Evolutionary conservation across 1,140 invertebrate genomes (phyloP).

Genomic region (Pachyrhynchus sulphureomaculatus): DNA sequence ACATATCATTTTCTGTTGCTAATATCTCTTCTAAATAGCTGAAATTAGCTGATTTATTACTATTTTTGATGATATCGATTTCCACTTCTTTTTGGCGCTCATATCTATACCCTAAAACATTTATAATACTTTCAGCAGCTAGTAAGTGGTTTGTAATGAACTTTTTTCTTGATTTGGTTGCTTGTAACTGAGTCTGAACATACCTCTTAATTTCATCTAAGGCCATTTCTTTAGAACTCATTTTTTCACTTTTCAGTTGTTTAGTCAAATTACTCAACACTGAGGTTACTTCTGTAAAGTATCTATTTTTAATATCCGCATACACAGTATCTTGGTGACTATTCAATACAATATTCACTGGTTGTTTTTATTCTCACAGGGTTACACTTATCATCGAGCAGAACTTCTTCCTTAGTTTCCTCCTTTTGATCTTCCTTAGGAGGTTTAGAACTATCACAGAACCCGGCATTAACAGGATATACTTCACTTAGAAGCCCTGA

Average conservation of each 20-base stretch:
- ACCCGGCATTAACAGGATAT: constrained; percentile 77
- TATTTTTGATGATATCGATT: constrained; percentile 74
- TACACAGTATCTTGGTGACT: constrained; percentile 76
- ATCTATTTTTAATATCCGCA: constrained; percentile 85
- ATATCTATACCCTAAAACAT: constrained; percentile 77
- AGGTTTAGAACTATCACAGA: constrained; percentile 63
- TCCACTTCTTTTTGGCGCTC: constrained; percentile 76
- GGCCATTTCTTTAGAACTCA: constrained; percentile 75
- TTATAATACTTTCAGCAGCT: constrained; percentile 81
- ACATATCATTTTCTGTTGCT: constrained; percentile 65
- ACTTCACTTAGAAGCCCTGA: constrained; percentile 89
- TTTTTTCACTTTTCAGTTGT: constrained; percentile 74
- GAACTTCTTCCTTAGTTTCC: constrained; percentile 7
- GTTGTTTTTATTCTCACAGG: constrained; percentile 52
- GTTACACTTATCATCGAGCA: constrained; percentile 56
- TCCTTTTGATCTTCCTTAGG: constrained; percentile 45
- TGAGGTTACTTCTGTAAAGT: constrained; percentile 87
- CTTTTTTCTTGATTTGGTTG: constrained; percentile 73
- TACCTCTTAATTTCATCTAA: constrained; percentile 89
- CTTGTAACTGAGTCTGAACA: constrained; percentile 81
- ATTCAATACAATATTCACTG: constrained; percentile 61
- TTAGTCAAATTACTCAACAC: constrained; percentile 83
- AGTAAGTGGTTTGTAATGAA: constrained; percentile 85
- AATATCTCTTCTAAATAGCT: constrained; percentile 69
- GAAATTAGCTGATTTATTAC: constrained; percentile 60